phyloP scores from a whole-genome alignment of 2,113 vertebrate genomes.

The Clupea harengus region DNA sequence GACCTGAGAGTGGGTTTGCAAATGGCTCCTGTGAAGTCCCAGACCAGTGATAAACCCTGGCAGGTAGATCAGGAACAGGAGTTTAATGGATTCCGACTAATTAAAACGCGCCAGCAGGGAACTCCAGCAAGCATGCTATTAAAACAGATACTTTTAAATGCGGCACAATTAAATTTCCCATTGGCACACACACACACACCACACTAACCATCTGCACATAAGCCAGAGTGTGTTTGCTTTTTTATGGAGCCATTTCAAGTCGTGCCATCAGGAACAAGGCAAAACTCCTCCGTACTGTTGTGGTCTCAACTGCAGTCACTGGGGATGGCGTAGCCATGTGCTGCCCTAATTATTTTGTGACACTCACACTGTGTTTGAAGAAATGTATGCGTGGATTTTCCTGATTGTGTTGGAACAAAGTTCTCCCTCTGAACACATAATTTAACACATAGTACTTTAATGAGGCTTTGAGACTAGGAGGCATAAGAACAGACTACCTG shows the following conservation, averaged over 20 bases:
- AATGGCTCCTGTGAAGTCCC: slow-evolving; percentile 58
- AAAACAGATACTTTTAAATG: slow-evolving; percentile 62
- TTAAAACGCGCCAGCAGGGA: slow-evolving; percentile 69
- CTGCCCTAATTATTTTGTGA: slow-evolving; percentile 47
- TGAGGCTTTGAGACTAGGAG: slow-evolving; percentile 23
- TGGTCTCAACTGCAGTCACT: neutral
- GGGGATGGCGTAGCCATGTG: slow-evolving; percentile 21
- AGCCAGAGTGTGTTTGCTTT: slow-evolving; percentile 22
- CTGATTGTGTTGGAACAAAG: slow-evolving; percentile 31
- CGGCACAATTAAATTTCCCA: slow-evolving; percentile 50
- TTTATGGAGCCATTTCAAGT: slow-evolving; percentile 43
- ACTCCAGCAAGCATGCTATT: slow-evolving; percentile 61
- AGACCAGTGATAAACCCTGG: slow-evolving; percentile 66
- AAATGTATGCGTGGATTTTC: slow-evolving; percentile 31
- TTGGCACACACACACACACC: slow-evolving; percentile 49
- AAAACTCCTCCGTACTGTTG: neutral
- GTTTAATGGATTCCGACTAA: slow-evolving; percentile 76
- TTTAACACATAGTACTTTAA: slow-evolving; percentile 41
- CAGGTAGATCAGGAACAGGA: slow-evolving; percentile 68
- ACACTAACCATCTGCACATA: slow-evolving; percentile 46
- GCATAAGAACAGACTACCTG: neutral
- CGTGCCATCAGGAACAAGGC: slow-evolving; percentile 33
- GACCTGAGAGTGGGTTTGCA: slow-evolving; percentile 47
- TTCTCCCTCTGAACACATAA: slow-evolving; percentile 30
- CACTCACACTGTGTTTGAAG: slow-evolving; percentile 38